Evolutionary conservation across 1,140 invertebrate genomes (phyloP).

Genomic region (Teleopsis dalmanni): DNA sequence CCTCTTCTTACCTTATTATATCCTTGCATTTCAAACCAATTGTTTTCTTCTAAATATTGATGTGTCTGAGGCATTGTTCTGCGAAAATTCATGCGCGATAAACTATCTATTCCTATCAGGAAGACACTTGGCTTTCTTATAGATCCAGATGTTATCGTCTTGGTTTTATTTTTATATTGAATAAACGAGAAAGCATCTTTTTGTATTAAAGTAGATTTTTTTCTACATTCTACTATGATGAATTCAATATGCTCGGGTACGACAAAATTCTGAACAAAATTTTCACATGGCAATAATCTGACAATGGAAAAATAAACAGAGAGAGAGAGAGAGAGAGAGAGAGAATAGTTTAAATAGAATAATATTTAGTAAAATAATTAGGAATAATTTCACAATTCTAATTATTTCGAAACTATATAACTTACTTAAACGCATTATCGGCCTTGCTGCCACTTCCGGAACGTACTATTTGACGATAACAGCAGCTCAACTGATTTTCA

Average conservation of each 20-base stretch:
- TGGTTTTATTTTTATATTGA: no score
- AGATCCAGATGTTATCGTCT: neutral
- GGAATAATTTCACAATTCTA: no score
- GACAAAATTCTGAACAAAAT: constrained; percentile 22
- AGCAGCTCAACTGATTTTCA: no score
- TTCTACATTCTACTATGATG: constrained; percentile 24
- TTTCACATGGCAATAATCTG: constrained; percentile 20
- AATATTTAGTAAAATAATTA: no score
- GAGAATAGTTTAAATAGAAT: no score
- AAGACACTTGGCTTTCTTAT: constrained; percentile 23
- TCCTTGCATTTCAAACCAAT: constrained; percentile 29
- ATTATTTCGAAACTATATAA: no score
- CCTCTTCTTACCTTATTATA: constrained; percentile 32
- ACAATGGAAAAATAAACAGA: constrained; percentile 1
- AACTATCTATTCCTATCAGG: constrained; percentile 34
- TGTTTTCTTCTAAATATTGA: constrained; percentile 19
- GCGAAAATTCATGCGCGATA: constrained; percentile 44
- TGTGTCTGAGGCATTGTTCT: constrained; percentile 26
- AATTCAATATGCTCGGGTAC: constrained; percentile 22
- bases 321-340: no score
- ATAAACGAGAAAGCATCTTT: constrained; percentile 30
- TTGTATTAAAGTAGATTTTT: constrained; percentile 19
- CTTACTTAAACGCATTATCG: no score
- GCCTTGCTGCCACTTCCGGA: no score
- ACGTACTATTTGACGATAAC: no score